Conservation (phyloP, 2,797 vertebrate species). For the Notolepis coatsorum region DNA sequence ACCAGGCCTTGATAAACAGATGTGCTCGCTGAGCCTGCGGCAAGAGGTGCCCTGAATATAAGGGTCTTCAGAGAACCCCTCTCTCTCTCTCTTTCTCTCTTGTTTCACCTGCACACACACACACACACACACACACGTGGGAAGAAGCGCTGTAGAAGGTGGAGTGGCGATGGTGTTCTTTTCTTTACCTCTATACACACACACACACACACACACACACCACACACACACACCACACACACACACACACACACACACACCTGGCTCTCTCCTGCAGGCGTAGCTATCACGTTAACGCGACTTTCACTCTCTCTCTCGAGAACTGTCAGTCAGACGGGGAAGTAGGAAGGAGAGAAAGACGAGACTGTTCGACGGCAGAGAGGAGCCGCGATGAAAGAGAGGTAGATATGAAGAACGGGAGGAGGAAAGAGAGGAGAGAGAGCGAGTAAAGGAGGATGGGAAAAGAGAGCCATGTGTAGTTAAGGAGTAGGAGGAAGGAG, state of each 20-base stretch:
- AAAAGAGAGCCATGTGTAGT: background rate
- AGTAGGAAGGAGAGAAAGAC: conserved; percentile 27
- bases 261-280: conserved; percentile 51
- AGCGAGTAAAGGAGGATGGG: too few species aligned
- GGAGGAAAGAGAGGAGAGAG: conserved; percentile 7
- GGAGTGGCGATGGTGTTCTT: background rate
- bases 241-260: conserved; percentile 39
- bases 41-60: conserved; percentile 68
- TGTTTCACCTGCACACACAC: conserved; percentile 37
- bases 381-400: conserved; percentile 43
- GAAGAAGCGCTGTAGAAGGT: background rate
- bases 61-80: conserved; percentile 64
- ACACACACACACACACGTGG: background rate
- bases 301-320: conserved; percentile 57
- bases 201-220: conserved; percentile 23
- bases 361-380: conserved; percentile 10
- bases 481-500: background rate
- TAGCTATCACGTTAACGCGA: conserved; percentile 59
- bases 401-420: background rate
- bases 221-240: conserved; percentile 13
- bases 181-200: too few species aligned
- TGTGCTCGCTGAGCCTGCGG: conserved; percentile 67
- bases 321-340: conserved; percentile 53
- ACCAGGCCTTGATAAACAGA: conserved; percentile 69
- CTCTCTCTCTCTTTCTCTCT: too few species aligned